phyloP scores from a whole-genome alignment of 2,888 invertebrate genomes.

The Mayetiola destructor region DNA sequence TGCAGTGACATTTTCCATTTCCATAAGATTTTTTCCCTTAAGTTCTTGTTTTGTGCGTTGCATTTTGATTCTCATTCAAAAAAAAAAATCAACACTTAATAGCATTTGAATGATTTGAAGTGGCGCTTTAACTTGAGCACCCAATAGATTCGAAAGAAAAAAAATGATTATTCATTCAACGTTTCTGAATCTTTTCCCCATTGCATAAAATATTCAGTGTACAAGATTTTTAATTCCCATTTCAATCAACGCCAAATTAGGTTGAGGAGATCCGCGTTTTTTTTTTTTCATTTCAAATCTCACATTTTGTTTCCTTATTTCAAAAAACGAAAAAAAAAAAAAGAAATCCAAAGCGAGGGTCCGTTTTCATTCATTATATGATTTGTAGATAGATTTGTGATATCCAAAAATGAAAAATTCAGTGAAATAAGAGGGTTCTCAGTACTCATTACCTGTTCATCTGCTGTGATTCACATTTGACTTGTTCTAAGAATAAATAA shows the following conservation, averaged over 20 bases:
- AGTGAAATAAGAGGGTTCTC: too few species aligned
- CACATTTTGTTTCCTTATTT: slow-evolving; percentile 1
- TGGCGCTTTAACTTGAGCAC: slow-evolving; percentile 3
- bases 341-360: background rate
- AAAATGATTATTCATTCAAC: background rate
- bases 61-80: slow-evolving; percentile 10
- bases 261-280: background rate
- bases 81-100: slow-evolving; percentile 8
- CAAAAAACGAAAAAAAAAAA: background rate
- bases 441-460: too few species aligned
- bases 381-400: background rate
- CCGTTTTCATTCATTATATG: too few species aligned
- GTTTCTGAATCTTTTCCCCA: too few species aligned
- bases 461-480: slow-evolving; percentile 4
- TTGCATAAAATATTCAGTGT: too few species aligned
- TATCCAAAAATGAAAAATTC: too few species aligned
- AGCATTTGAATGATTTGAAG: slow-evolving; percentile 11
- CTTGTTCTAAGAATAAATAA: background rate
- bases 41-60: too few species aligned
- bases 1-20: too few species aligned
- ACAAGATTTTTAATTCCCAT: slow-evolving; percentile 8
- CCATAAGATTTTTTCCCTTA: too few species aligned
- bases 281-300: background rate
- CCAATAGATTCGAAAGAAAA: too few species aligned
- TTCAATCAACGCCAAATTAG: slow-evolving; percentile 11